Percentiles rank a stretch among this genome's conserved stretches.
Conservation (phyloP, 2,888 invertebrate species). For the Drosophila aldrichi region DNA sequence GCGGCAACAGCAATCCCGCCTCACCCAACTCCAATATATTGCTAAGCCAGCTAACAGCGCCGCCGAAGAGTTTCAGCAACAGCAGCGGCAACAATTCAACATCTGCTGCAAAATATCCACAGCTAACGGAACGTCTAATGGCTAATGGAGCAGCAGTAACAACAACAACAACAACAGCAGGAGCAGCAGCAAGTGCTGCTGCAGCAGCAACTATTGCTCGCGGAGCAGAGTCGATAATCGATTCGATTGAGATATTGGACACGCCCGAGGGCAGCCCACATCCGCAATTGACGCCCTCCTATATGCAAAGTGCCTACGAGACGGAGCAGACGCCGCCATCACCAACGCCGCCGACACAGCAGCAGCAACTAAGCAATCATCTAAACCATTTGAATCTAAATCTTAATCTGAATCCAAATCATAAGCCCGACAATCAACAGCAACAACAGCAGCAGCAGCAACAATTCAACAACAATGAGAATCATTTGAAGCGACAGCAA, state of each 20-base stretch:
- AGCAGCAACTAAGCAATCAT: constrained; percentile 58
- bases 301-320: constrained; percentile 62
- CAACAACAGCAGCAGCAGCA: constrained; percentile 42
- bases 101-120: constrained; percentile 74
- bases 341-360: constrained; percentile 10
- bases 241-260: constrained; percentile 83
- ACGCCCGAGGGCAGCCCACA: constrained; percentile 83
- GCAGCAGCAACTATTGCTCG: constrained; percentile 12
- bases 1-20: constrained; percentile 45
- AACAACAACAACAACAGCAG: background rate
- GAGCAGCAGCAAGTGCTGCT: background rate
- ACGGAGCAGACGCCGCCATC: constrained; percentile 29
- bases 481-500: constrained; percentile 59
- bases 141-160: constrained; percentile 68
- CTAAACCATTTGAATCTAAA: constrained; percentile 51
- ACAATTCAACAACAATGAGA: constrained; percentile 62
- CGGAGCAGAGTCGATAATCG: constrained; percentile 62
- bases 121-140: constrained; percentile 79
- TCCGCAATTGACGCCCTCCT: constrained; percentile 58
- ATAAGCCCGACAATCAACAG: constrained; percentile 58
- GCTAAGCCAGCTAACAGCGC: constrained; percentile 71
- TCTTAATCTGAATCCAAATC: constrained; percentile 35
- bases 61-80: constrained; percentile 59
- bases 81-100: constrained; percentile 34
- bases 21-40: constrained; percentile 65